A percentile compares a stretch with the other conserved stretches of the same genome.
phyloP scores from a whole-genome alignment of 1,140 invertebrate genomes.

The Aphis craccivora region DNA sequence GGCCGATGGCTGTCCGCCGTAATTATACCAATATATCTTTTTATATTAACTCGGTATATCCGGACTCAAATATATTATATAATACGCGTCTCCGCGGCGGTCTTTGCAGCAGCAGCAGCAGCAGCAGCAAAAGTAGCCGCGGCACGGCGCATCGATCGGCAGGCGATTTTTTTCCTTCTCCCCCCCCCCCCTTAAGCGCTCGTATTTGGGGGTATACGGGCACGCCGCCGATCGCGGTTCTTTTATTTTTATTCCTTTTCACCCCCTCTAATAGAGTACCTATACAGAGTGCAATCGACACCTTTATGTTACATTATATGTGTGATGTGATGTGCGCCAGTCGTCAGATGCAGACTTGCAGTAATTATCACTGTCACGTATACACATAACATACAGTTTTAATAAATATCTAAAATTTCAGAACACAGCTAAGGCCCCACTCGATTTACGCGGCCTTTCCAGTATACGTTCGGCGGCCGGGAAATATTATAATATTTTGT shows the following conservation, averaged over 20 bases:
- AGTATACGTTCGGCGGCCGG: background rate
- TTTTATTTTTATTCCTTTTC: background rate
- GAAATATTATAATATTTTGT: background rate
- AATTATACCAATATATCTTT: slow-evolving; percentile 58
- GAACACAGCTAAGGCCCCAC: too few species aligned
- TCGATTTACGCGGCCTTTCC: background rate
- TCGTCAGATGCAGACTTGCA: background rate
- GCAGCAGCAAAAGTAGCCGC: background rate
- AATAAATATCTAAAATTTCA: too few species aligned
- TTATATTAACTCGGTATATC: slow-evolving; percentile 53
- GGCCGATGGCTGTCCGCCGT: background rate
- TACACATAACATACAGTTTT: too few species aligned
- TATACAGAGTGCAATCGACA: background rate
- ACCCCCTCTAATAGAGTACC: too few species aligned
- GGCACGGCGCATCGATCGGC: slow-evolving; percentile 41
- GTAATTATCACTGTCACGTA: too few species aligned
- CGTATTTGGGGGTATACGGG: background rate
- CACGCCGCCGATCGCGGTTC: background rate
- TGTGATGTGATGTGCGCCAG: background rate
- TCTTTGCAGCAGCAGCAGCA: background rate
- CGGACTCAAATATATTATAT: background rate
- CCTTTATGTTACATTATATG: background rate
- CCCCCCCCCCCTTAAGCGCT: too few species aligned
- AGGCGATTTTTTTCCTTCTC: background rate
- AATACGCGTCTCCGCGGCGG: background rate